These are phyloP conservation scores for Parazoanthus swiftii DNA, from an alignment of 92 coral and sea anemone species.

Conservation along the genomic window DNA sequence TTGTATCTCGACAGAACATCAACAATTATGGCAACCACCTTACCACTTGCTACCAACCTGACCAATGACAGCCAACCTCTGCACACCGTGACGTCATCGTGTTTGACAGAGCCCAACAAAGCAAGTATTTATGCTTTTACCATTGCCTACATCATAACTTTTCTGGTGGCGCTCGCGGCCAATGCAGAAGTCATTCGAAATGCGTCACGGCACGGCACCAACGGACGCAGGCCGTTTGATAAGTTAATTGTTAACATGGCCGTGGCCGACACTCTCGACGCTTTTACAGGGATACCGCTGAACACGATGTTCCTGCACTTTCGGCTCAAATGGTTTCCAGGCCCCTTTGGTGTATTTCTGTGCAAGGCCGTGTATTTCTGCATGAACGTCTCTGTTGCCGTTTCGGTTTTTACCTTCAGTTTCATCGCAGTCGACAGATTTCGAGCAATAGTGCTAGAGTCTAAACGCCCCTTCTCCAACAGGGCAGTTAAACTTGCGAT, in stretches of 20 bases:
- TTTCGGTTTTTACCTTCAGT: constrained; percentile 32
- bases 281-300: constrained; percentile 42
- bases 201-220: constrained; percentile 22
- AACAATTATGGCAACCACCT: background rate
- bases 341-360: constrained; percentile 12
- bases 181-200: constrained; percentile 17
- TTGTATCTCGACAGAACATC: background rate
- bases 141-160: background rate
- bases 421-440: constrained; percentile 33
- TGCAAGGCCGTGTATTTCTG: constrained; percentile 35
- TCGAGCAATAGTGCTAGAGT: constrained; percentile 37
- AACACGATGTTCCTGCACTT: constrained; percentile 15
- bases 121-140: constrained; percentile 13
- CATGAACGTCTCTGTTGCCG: constrained; percentile 32
- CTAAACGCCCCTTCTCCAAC: constrained; percentile 32
- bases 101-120: background rate
- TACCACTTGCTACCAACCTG: background rate
- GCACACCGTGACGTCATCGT: constrained; percentile 12
- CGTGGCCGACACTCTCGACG: constrained; percentile 29
- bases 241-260: constrained; percentile 40
- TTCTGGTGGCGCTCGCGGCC: constrained; percentile 12
- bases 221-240: constrained; percentile 25
- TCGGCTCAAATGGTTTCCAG: constrained; percentile 28
- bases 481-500: constrained; percentile 26
- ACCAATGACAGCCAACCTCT: constrained; percentile 5